A percentile compares a stretch with the other conserved stretches of the same genome.
Evolutionary conservation across 1,140 invertebrate species (phyloP).

Genomic region (Oedothorax gibbosus): DNA sequence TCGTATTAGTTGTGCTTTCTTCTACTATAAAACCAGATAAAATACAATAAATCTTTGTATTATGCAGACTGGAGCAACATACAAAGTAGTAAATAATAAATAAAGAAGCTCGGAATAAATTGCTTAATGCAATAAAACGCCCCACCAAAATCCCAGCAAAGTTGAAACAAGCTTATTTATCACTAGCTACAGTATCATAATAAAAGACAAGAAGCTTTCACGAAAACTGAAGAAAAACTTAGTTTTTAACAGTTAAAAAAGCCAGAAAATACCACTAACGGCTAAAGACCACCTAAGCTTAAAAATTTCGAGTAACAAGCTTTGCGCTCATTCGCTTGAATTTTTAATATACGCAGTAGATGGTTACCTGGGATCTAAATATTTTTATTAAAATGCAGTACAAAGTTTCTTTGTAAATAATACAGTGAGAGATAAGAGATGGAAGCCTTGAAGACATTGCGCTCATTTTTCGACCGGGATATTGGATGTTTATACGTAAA

Average conservation of each 20-base stretch:
- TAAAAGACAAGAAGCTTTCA: conserved; percentile 21
- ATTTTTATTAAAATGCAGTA: no score
- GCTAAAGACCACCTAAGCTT: neutral
- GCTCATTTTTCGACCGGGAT: no score
- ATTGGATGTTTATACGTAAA: no score
- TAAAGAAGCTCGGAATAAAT: conserved; percentile 13
- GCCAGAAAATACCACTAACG: neutral
- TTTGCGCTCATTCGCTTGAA: conserved; percentile 8
- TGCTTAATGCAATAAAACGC: conserved; percentile 16
- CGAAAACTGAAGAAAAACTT: conserved; percentile 21
- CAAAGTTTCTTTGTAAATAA: no score
- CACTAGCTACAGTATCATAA: conserved; percentile 6
- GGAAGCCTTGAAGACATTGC: no score
- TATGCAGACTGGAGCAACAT: neutral
- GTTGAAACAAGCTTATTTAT: conserved; percentile 19
- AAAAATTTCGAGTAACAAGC: conserved; percentile 17
- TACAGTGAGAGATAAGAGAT: no score
- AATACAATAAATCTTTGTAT: no score
- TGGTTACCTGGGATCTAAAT: no score
- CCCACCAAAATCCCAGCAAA: neutral
- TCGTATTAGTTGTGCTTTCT: no score
- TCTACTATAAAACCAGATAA: no score
- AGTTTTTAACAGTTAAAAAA: conserved; percentile 2
- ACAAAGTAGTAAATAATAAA: neutral
- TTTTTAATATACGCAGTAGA: conserved; percentile 4